phyloP scores from a whole-genome alignment of 1,140 invertebrate species.

The Drosophila pseudoobscura region DNA sequence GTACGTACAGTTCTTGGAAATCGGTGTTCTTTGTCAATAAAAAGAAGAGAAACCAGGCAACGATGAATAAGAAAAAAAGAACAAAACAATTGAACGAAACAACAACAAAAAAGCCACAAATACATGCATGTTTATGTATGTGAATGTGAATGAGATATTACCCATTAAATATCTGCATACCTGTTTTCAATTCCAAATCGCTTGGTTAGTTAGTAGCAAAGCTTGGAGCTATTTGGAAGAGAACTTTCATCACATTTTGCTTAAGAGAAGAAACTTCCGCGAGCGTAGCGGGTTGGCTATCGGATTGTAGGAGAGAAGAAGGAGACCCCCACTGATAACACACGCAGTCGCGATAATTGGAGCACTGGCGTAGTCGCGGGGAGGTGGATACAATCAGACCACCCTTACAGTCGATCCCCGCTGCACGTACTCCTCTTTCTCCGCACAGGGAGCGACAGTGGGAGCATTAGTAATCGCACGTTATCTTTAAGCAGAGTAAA shows the following conservation, averaged over 20 bases:
- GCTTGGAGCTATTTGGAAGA: too few relatives aligned
- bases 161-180: too few relatives aligned
- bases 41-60: slow-evolving; percentile 2
- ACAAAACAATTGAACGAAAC: too few relatives aligned
- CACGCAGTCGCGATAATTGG: background rate
- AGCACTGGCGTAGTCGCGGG: background rate
- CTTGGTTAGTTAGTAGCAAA: too few relatives aligned
- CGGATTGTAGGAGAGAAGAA: background rate
- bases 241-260: too few relatives aligned
- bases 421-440: background rate
- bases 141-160: too few relatives aligned
- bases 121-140: too few relatives aligned
- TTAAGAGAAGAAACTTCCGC: too few relatives aligned
- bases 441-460: background rate
- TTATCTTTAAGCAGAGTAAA: too few relatives aligned
- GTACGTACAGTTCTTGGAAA: background rate
- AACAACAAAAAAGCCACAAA: too few relatives aligned
- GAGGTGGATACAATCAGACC: slow-evolving; percentile 3
- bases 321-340: slow-evolving; percentile 9
- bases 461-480: background rate
- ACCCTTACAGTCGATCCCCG: background rate
- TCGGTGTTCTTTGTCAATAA: background rate
- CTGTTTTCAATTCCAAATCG: too few relatives aligned
- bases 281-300: background rate
- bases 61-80: background rate